Percentiles rank a stretch among this genome's conserved stretches.
Conservation (phyloP, 2,113 vertebrate genomes). For the Mesocricetus auratus region DNA sequence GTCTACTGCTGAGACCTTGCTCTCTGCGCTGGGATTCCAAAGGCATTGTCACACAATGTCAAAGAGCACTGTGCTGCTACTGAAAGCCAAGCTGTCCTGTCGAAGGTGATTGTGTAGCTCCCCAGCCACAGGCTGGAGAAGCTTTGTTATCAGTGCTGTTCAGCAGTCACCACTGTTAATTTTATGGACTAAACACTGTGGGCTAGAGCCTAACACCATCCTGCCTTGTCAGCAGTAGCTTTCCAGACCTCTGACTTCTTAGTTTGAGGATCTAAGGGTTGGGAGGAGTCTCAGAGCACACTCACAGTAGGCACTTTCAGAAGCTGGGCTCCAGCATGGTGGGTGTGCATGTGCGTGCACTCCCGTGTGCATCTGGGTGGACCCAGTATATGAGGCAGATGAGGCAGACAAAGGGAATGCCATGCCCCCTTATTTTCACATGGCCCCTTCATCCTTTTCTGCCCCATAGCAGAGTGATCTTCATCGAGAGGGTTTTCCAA, state of each 20-base stretch:
- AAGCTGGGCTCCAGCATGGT: fast-evolving
- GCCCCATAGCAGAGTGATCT: background rate
- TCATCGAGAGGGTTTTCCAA: fast-evolving
- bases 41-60: background rate
- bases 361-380: background rate
- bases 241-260: background rate
- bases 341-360: fast-evolving
- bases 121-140: background rate
- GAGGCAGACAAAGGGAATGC: fast-evolving
- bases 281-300: background rate
- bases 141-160: background rate
- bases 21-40: background rate
- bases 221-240: background rate
- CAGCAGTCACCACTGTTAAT: background rate
- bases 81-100: background rate
- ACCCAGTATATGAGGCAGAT: fast-evolving
- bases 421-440: fast-evolving
- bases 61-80: too few relatives aligned
- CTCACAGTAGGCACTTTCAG: background rate
- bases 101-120: background rate
- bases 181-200: fast-evolving
- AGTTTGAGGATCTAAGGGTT: fast-evolving
- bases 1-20: background rate
- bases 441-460: fast-evolving
- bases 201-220: background rate